phyloP scores from a whole-genome alignment of 1,140 invertebrate species.

The Drosophila melanica region DNA sequence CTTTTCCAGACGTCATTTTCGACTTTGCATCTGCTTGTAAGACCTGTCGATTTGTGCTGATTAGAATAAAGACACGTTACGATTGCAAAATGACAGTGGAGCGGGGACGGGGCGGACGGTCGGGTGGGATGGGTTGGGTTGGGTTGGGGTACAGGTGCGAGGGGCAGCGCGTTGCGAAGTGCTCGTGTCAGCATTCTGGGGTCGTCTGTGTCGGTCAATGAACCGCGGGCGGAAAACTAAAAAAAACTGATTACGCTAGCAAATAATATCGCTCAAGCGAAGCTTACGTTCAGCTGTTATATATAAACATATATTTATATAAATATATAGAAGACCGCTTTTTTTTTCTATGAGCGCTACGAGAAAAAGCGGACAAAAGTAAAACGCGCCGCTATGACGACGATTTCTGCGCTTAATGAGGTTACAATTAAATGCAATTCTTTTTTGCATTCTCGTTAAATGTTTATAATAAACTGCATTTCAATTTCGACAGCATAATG shows the following conservation, averaged over 20 bases:
- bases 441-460: constrained; percentile 38
- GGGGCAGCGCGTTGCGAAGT: constrained; percentile 26
- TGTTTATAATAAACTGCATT: constrained; percentile 63
- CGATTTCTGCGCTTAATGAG: constrained; percentile 68
- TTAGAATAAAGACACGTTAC: constrained; percentile 60
- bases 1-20: neutral
- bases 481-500: constrained; percentile 67
- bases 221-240: constrained; percentile 64
- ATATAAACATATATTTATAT: constrained; percentile 16
- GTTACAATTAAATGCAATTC: constrained; percentile 56
- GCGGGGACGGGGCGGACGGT: neutral
- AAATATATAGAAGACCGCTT: constrained; percentile 5
- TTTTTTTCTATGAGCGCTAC: constrained; percentile 23
- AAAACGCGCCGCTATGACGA: constrained; percentile 27
- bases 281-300: constrained; percentile 18
- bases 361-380: constrained; percentile 1
- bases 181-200: constrained; percentile 75
- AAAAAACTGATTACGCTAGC: constrained; percentile 59
- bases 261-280: constrained; percentile 48
- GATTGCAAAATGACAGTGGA: constrained; percentile 58
- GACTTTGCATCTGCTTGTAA: constrained; percentile 12
- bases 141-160: neutral
- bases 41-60: constrained; percentile 59
- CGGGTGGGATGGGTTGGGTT: too few relatives aligned
- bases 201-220: constrained; percentile 72